Evolutionary conservation across 2,888 invertebrate species (phyloP).

Genomic region (Nymphalis c-album): DNA sequence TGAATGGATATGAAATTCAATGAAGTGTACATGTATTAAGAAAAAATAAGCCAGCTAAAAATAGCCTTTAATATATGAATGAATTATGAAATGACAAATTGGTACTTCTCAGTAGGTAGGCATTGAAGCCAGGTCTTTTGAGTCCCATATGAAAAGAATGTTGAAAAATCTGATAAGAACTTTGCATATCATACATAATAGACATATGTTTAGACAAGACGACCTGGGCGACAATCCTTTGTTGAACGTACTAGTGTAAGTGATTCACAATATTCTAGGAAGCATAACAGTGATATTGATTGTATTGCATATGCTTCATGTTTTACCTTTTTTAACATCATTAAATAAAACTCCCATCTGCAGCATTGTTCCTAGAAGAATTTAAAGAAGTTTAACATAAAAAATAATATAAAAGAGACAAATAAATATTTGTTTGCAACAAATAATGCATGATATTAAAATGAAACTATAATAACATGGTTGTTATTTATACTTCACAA

Average conservation of each 20-base stretch:
- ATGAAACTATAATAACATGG: too few relatives aligned
- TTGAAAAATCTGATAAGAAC: neutral
- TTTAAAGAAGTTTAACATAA: neutral
- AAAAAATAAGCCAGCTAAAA: neutral
- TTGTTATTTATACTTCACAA: too few relatives aligned
- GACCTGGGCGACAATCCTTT: neutral
- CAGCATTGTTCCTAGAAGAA: constrained; percentile 37
- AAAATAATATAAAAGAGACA: neutral
- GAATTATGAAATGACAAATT: neutral
- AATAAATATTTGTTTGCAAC: too few relatives aligned
- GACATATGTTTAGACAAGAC: neutral
- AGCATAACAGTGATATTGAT: neutral
- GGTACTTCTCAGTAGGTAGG: neutral
- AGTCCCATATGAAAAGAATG: too few relatives aligned
- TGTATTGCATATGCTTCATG: neutral
- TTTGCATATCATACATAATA: neutral
- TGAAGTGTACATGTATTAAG: neutral
- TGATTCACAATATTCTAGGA: constrained; percentile 3
- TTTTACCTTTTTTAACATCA: constrained; percentile 37
- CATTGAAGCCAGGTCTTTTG: neutral
- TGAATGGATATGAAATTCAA: neutral
- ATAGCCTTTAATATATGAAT: constrained; percentile 3
- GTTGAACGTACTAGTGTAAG: neutral
- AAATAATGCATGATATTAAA: too few relatives aligned
- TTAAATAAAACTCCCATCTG: constrained; percentile 36